These are phyloP conservation scores for Dascillus cervinus DNA, from an alignment of 2,888 invertebrate species.

Conservation along the genomic window DNA sequence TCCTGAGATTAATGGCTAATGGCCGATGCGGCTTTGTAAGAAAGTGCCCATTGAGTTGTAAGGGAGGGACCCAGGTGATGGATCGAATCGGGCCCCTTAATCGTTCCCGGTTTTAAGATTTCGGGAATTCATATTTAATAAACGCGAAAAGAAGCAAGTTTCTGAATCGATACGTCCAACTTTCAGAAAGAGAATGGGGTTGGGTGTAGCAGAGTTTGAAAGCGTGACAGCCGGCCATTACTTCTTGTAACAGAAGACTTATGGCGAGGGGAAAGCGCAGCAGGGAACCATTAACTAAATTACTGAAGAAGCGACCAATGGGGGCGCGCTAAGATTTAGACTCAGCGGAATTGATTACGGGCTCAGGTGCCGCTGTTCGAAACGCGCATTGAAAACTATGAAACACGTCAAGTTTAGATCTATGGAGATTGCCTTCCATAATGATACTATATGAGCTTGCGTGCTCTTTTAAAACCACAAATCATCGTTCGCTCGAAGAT, in stretches of 20 bases:
- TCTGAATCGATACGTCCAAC: too few relatives aligned
- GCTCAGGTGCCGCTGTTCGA: slow-evolving; percentile 37
- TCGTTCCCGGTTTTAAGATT: too few relatives aligned
- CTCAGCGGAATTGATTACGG: slow-evolving; percentile 40
- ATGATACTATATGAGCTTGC: slow-evolving; percentile 14
- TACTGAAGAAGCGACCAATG: slow-evolving; percentile 41
- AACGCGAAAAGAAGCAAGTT: too few relatives aligned
- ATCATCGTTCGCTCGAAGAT: too few relatives aligned
- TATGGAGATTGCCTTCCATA: slow-evolving; percentile 19
- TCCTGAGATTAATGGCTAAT: slow-evolving; percentile 29
- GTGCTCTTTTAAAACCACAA: slow-evolving; percentile 11
- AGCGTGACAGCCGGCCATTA: slow-evolving; percentile 46
- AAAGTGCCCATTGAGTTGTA: slow-evolving; percentile 51
- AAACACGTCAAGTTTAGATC: slow-evolving; percentile 21
- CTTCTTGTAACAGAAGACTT: slow-evolving; percentile 43
- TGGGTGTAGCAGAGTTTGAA: too few relatives aligned
- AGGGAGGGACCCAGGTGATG: slow-evolving; percentile 50
- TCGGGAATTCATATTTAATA: too few relatives aligned
- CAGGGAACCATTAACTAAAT: slow-evolving; percentile 45
- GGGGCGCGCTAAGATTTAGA: slow-evolving; percentile 38
- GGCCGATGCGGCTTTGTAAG: slow-evolving; percentile 29
- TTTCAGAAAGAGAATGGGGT: too few relatives aligned
- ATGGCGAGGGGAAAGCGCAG: slow-evolving; percentile 38
- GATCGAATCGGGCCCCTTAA: too few relatives aligned
- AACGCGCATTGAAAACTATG: slow-evolving; percentile 22